Conservation (phyloP, 2,797 vertebrate species). For the Lagorchestes hirsutus region DNA sequence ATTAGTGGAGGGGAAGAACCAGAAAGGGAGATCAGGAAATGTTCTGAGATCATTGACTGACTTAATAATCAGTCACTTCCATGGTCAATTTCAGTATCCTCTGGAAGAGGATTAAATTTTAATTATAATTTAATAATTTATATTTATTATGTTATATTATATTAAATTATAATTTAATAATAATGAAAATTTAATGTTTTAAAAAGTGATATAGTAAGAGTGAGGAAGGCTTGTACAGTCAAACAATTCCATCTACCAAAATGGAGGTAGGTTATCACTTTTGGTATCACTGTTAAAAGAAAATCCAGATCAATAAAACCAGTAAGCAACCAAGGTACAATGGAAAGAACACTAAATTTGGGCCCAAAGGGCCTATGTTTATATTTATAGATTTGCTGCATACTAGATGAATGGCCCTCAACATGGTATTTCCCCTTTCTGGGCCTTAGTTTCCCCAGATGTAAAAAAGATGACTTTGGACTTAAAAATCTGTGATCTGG, state of each 20-base stretch:
- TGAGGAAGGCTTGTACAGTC: not conserved
- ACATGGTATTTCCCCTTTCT: not conserved
- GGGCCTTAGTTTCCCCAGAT: not conserved
- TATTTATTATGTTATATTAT: no score
- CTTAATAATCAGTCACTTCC: conserved; percentile 25
- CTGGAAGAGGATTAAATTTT: conserved; percentile 21
- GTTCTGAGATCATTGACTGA: not conserved
- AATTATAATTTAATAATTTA: not conserved
- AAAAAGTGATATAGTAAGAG: conserved; percentile 1
- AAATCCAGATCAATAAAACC: conserved; percentile 28
- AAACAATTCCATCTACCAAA: not conserved
- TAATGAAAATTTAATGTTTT: not conserved
- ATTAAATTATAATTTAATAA: no score
- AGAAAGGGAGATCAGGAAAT: not conserved
- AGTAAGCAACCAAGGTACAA: not conserved
- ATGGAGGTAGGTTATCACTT: conserved; percentile 39
- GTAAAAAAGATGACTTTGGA: not conserved
- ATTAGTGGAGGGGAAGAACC: not conserved
- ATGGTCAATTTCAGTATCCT: not conserved
- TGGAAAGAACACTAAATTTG: not conserved
- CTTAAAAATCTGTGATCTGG: not conserved
- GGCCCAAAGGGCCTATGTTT: not conserved
- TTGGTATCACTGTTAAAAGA: not conserved
- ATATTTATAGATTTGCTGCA: not conserved
- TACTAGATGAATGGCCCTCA: not conserved